A percentile compares a stretch with the other conserved stretches of the same genome.
Conservation (phyloP, 1,140 invertebrate species). For the Globodera rostochiensis region DNA sequence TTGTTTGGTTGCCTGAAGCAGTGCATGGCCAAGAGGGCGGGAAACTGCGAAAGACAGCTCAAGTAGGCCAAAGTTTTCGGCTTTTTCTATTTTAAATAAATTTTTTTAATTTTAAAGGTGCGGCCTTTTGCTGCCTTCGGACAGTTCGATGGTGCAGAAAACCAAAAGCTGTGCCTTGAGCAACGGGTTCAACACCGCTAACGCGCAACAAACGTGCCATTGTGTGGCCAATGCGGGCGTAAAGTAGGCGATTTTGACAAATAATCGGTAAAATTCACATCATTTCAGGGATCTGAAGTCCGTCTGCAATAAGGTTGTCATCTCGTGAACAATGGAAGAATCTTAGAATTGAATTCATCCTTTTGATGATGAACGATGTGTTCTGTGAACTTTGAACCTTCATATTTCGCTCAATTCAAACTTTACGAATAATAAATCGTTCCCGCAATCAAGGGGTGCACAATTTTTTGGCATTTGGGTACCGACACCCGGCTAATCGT, state of each 20-base stretch:
- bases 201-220: slow-evolving; percentile 42
- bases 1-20: slow-evolving; percentile 34
- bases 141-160: slow-evolving; percentile 13
- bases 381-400: too few species aligned
- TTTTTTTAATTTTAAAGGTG: neutral
- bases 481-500: too few species aligned
- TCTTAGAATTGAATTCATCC: too few species aligned
- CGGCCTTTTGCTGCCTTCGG: slow-evolving; percentile 11
- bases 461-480: too few species aligned
- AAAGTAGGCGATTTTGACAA: slow-evolving; percentile 14
- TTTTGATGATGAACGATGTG: too few species aligned
- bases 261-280: neutral
- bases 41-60: slow-evolving; percentile 49
- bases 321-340: neutral
- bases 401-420: too few species aligned
- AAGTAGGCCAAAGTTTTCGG: slow-evolving; percentile 9
- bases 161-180: slow-evolving; percentile 20
- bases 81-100: too few species aligned
- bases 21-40: slow-evolving; percentile 47
- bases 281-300: neutral
- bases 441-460: too few species aligned
- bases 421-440: too few species aligned
- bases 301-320: neutral
- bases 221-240: slow-evolving; percentile 43
- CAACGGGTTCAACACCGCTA: slow-evolving; percentile 42